Base-by-base conservation (phyloP, 2,797 vertebrate species). In the Mallotus villosus region DNA sequence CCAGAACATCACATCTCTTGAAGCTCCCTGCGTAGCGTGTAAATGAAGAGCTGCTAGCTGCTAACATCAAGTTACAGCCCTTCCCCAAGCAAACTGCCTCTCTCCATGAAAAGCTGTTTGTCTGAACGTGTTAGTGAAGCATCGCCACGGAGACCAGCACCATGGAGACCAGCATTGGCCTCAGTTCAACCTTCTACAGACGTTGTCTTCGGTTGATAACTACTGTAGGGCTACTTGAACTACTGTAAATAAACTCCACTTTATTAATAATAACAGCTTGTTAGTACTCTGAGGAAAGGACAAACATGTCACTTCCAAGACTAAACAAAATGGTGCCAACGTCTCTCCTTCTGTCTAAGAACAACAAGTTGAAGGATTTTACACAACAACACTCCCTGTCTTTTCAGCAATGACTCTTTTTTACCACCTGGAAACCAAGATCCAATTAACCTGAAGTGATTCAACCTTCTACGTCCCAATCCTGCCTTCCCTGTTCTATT, bases 41-140 rank as follows among this genome's bases (percentile, higher is more conserved):
- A 0, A 27, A 27, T 27, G 27, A 27, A 27, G 3, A 27, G 27
- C 27, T 27, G 27, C 32, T 34, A 34, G 58, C 37, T 32, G 67
- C 46, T 69, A 60, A 7, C 25, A 49, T 63, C 82, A 19, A 77
- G 63, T 76, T 68, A 22, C 37, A 32, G 34, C 17, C 32, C 65
- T 37, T 59, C 14, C 49, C 24, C 29, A 22, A 29, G 8, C 17
- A 41, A 8, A 5, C 37, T 16, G 11, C 61, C 14, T 14, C 57
- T 17, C 41, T 51, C 21, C 34, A 63, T 24, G 57, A 63, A 22
- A 55, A 29, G 49, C 55, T 17, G 67, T 68, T 63, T 57, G 29
- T 67, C 46, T 71, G 25, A 63, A n/a, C 53, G 58, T 34, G 41
- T 55, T 71, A 67, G 41, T 12, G 25, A 25, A 63, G 8, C 24